Evolutionary conservation across 2,113 vertebrate species (phyloP).

Genomic region (Mus spicilegus): DNA sequence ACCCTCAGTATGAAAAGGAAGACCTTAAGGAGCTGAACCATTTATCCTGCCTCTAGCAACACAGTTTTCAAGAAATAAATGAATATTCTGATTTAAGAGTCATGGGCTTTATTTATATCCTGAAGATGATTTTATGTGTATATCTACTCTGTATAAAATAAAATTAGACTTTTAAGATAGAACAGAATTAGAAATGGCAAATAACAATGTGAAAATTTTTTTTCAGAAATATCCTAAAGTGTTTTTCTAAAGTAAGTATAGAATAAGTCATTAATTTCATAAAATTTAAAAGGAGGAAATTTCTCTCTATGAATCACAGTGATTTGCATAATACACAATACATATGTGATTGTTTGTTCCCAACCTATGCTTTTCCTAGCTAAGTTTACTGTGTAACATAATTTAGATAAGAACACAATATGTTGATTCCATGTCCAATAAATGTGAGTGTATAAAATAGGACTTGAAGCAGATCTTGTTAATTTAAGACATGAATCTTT

Average conservation of each 20-base stretch:
- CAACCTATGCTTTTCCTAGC: background rate
- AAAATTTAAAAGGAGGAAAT: background rate
- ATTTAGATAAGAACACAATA: background rate
- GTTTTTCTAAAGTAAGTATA: background rate
- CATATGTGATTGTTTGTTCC: background rate
- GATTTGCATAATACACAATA: background rate
- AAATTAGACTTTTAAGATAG: background rate
- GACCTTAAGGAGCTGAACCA: accelerated
- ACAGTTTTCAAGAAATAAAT: background rate
- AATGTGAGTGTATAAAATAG: background rate
- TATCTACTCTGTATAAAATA: background rate
- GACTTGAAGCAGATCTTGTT: background rate
- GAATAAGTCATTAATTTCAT: background rate
- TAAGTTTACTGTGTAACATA: background rate
- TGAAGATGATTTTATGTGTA: background rate
- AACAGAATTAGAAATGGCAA: background rate
- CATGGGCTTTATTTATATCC: background rate
- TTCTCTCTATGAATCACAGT: background rate
- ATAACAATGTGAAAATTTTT: background rate
- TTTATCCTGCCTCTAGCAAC: background rate
- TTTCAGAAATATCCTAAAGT: background rate
- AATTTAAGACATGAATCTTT: background rate
- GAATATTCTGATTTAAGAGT: background rate
- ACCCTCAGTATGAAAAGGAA: no score
- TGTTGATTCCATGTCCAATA: background rate